A percentile compares a stretch with the other conserved stretches of the same genome.
Evolutionary conservation across 2,888 invertebrate species (phyloP).

Genomic region (Drosophila limbata): DNA sequence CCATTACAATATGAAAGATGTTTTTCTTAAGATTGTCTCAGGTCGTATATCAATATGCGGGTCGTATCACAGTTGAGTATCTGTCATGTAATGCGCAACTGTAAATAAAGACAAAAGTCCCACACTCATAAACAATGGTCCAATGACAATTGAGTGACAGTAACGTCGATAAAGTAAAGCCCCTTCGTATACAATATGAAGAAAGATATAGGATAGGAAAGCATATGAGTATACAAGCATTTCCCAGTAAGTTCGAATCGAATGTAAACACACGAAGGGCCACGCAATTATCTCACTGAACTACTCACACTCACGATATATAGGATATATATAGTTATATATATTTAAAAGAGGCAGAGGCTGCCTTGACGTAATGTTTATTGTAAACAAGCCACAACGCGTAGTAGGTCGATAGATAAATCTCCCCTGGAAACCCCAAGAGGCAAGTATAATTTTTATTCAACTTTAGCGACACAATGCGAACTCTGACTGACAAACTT

Average conservation of each 20-base stretch:
- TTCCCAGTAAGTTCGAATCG: conserved; percentile 53
- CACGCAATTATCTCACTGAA: conserved; percentile 52
- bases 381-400: conserved; percentile 59
- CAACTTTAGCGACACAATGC: conserved; percentile 23
- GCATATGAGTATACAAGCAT: conserved; percentile 22
- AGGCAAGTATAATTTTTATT: conserved; percentile 13
- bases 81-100: conserved; percentile 40
- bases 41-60: conserved; percentile 42
- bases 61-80: conserved; percentile 48
- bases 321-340: conserved; percentile 7
- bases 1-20: conserved; percentile 12
- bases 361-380: conserved; percentile 54
- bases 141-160: conserved; percentile 73
- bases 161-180: conserved; percentile 62
- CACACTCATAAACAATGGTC: conserved; percentile 67
- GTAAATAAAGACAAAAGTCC: conserved; percentile 31
- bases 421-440: conserved; percentile 9
- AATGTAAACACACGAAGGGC: conserved; percentile 45
- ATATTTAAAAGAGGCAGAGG: conserved; percentile 23
- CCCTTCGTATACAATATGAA: conserved; percentile 41
- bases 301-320: conserved; percentile 21
- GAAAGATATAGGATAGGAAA: conserved; percentile 10
- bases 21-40: conserved; percentile 16
- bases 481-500: conserved; percentile 36
- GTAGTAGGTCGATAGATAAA: conserved; percentile 72